These are phyloP conservation scores for Peromyscus nudipes DNA, from an alignment of 2,797 vertebrate genomes.

Conservation along the genomic window DNA sequence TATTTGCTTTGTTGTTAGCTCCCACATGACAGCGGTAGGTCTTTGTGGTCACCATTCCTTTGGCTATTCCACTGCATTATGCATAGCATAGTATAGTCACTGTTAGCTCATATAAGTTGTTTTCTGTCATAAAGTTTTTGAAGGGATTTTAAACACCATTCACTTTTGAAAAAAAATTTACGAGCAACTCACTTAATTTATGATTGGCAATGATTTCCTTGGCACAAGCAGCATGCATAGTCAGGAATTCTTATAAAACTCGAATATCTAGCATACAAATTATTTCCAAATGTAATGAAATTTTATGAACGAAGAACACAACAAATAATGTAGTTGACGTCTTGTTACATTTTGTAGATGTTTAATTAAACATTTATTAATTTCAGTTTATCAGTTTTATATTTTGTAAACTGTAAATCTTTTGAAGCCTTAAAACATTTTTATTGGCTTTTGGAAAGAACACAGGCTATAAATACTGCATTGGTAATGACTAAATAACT, in stretches of 20 bases:
- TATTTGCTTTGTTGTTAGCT: neutral
- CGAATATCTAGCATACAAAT: conserved; percentile 74
- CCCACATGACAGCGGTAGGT: neutral
- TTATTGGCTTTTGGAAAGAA: conserved; percentile 59
- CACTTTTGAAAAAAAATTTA: conserved; percentile 64
- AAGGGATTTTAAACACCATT: conserved; percentile 64
- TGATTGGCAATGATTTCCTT: conserved; percentile 73
- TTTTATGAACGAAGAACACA: conserved; percentile 63
- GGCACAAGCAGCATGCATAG: conserved; percentile 40
- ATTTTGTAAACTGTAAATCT: conserved; percentile 72
- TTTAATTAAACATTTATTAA: conserved; percentile 79
- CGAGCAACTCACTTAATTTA: conserved; percentile 73
- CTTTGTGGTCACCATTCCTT: neutral
- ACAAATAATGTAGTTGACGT: conserved; percentile 70
- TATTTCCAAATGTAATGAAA: conserved; percentile 76
- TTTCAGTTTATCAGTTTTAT: conserved; percentile 72
- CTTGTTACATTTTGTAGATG: conserved; percentile 66
- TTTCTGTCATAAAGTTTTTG: conserved; percentile 60
- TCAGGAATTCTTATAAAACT: conserved; percentile 76
- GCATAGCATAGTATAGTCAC: neutral
- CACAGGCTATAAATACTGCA: neutral
- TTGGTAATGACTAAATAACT: conserved; percentile 26
- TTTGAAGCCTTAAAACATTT: conserved; percentile 63
- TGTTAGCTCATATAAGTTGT: conserved; percentile 36
- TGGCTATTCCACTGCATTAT: neutral